Percentiles rank a stretch among this genome's conserved stretches.
Conservation (phyloP, 2,797 vertebrate genomes). For the Tenualosa ilisha region DNA sequence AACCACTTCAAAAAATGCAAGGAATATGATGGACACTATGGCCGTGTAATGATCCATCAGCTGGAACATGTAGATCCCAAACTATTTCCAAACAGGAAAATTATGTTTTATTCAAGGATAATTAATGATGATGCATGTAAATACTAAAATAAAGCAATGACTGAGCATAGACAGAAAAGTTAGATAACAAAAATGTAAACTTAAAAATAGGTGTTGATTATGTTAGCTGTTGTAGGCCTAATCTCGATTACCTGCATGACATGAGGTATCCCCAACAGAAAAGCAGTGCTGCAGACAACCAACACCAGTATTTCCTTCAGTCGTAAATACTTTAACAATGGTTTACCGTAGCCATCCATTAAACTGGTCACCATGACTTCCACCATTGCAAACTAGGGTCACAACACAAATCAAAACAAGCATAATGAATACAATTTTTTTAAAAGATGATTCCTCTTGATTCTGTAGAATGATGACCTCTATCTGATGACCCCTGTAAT, state of each 20-base stretch:
- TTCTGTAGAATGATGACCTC: background rate
- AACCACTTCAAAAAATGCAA: constrained; percentile 78
- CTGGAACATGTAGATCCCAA: constrained; percentile 80
- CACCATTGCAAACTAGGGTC: constrained; percentile 77
- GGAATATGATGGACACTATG: constrained; percentile 78
- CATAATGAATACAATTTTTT: background rate
- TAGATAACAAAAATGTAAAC: background rate
- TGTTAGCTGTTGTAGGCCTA: background rate
- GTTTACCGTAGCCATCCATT: constrained; percentile 63
- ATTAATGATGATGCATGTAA: background rate
- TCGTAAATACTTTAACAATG: constrained; percentile 63
- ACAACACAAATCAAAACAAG: background rate
- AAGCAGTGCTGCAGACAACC: constrained; percentile 60
- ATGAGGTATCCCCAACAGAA: constrained; percentile 72
- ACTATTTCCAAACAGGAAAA: constrained; percentile 55
- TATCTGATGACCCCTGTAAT: background rate
- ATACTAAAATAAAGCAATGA: background rate
- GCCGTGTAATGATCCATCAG: constrained; percentile 82
- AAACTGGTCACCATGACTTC: constrained; percentile 81
- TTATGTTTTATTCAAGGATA: background rate
- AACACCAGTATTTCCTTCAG: constrained; percentile 75
- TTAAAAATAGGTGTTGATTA: background rate
- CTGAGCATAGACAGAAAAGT: background rate
- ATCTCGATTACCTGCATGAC: constrained; percentile 72
- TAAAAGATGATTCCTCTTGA: background rate